Conservation (phyloP, 2,888 invertebrate species). For the Andrena hattorfiana region DNA sequence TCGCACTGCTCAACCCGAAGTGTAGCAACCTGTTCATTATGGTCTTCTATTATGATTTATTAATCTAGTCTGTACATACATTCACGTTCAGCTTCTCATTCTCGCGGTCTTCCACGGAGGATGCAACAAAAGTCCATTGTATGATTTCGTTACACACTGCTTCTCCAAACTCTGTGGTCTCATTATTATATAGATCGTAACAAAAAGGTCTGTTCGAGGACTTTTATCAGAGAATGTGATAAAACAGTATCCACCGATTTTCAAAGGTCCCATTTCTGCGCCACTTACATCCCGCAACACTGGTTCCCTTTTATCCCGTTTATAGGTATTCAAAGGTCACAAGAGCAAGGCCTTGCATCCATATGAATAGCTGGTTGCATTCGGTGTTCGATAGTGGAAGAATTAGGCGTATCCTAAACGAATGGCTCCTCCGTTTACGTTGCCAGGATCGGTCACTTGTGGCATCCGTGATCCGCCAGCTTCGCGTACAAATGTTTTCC, state of each 20-base stretch:
- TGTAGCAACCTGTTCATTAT: conserved; percentile 35
- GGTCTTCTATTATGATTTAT: conserved; percentile 13
- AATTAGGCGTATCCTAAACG: neutral
- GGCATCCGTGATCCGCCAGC: conserved; percentile 47
- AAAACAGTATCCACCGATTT: neutral
- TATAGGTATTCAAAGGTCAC: neutral
- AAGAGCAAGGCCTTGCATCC: neutral
- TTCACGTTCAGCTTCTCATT: neutral
- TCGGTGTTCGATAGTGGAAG: no score
- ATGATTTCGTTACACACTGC: conserved; percentile 3
- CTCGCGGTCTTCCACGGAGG: neutral
- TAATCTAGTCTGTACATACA: neutral
- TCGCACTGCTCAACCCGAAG: conserved; percentile 10
- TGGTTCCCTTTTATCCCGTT: neutral
- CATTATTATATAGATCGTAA: neutral
- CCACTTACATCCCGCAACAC: neutral
- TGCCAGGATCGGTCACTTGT: conserved; percentile 23
- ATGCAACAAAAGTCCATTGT: conserved; percentile 4
- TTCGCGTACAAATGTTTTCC: conserved; percentile 62
- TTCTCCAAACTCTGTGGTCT: neutral
- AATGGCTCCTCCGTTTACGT: neutral
- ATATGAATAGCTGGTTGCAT: no score
- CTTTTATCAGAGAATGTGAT: neutral
- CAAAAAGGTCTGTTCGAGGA: neutral
- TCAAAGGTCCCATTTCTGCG: neutral